Evolutionary conservation across 2,113 vertebrate genomes (phyloP).

Genomic region (Columba janthina): DNA sequence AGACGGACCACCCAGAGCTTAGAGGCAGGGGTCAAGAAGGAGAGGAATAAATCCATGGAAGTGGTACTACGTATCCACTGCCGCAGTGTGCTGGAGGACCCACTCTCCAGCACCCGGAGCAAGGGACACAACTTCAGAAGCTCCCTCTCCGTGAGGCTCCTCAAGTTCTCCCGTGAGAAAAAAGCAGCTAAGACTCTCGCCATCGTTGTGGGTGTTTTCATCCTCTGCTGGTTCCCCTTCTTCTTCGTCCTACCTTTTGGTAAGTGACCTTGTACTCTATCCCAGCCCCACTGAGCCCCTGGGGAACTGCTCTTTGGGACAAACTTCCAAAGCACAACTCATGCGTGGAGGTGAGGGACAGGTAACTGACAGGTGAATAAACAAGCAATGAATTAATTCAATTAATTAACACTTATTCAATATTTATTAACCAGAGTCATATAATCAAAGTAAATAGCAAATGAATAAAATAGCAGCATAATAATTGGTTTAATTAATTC

Average conservation of each 20-base stretch:
- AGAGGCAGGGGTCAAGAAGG: constrained; percentile 94
- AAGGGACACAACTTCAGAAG: constrained; percentile 90
- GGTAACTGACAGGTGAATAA: not conserved
- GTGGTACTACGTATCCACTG: constrained; percentile 95
- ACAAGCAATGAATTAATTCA: not conserved
- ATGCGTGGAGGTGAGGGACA: not conserved
- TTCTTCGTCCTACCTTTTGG: constrained; percentile 96
- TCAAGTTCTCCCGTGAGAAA: constrained; percentile 98
- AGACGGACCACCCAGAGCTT: constrained; percentile 92
- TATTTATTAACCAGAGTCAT: constrained; percentile 45
- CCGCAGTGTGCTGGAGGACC: constrained; percentile 79
- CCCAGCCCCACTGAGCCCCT: rapidly evolving
- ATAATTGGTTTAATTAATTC: constrained; percentile 28
- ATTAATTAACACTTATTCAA: constrained; percentile 27
- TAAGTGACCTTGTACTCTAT: constrained; percentile 69
- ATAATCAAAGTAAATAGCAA: constrained; percentile 12
- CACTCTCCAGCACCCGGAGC: constrained; percentile 76
- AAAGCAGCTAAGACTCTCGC: constrained; percentile 97
- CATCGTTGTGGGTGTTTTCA: constrained; percentile 97
- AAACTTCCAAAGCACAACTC: not conserved
- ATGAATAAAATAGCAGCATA: not conserved
- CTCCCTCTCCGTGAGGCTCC: constrained; percentile 91
- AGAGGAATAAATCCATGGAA: constrained; percentile 90
- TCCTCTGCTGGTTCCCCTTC: constrained; percentile 97
- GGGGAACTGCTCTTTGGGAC: not conserved